phyloP scores from a whole-genome alignment of 2,113 vertebrate species.

The Corythoichthys haematopterus region DNA sequence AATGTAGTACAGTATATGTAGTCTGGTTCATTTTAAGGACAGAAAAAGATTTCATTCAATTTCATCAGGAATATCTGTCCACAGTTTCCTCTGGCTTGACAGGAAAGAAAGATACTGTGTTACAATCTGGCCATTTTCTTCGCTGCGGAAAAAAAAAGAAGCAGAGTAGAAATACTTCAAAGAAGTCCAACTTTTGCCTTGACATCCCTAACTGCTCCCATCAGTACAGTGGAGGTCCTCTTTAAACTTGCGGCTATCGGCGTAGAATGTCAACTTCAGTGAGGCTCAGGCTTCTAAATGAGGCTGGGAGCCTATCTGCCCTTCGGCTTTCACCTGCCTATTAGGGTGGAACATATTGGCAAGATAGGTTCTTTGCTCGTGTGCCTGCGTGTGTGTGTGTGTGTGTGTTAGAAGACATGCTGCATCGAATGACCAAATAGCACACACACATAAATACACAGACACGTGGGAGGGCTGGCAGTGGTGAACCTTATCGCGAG shows the following conservation, averaged over 20 bases:
- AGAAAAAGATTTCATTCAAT: not conserved
- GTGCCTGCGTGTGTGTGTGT: constrained; percentile 3
- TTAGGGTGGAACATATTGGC: constrained; percentile 60
- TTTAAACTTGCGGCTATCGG: constrained; percentile 27
- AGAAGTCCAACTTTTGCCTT: not conserved
- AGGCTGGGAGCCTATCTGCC: constrained; percentile 37
- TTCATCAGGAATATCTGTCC: not conserved
- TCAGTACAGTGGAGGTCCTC: constrained; percentile 2
- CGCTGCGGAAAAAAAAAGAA: not conserved
- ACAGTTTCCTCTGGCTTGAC: not conserved
- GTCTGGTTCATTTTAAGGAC: not conserved
- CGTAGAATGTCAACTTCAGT: constrained; percentile 41
- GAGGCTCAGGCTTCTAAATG: constrained; percentile 33
- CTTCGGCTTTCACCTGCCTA: constrained; percentile 53
- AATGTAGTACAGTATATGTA: not conserved
- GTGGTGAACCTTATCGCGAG: constrained; percentile 52
- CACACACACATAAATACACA: constrained; percentile 22
- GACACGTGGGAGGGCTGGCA: constrained; percentile 35
- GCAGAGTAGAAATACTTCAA: not conserved
- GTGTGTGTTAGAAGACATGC: constrained; percentile 17
- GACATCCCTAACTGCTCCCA: not conserved
- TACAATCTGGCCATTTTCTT: not conserved
- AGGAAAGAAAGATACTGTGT: not conserved
- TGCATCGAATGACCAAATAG: constrained; percentile 43
- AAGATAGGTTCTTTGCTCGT: constrained; percentile 31